Conservation (phyloP, 2,113 vertebrate species). For the Anoplopoma fimbria region DNA sequence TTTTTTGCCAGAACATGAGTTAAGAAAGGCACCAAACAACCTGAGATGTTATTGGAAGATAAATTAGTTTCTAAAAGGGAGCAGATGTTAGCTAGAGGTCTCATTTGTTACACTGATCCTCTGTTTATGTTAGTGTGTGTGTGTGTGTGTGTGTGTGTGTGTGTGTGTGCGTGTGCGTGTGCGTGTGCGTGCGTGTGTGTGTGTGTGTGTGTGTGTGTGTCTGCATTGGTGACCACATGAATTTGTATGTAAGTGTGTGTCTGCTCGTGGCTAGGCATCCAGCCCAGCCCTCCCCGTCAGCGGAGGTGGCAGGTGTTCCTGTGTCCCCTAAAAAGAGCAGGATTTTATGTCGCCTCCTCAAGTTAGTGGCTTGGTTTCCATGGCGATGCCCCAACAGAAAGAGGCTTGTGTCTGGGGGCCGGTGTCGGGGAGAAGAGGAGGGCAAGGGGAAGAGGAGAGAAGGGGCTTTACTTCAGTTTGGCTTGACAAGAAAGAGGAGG, state of each 20-base stretch:
- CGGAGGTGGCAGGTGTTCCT: slow-evolving; percentile 86
- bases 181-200: slow-evolving; percentile 5
- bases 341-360: slow-evolving; percentile 87
- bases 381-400: slow-evolving; percentile 86
- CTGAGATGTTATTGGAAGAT: slow-evolving; percentile 55
- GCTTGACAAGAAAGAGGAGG: slow-evolving; percentile 53
- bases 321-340: slow-evolving; percentile 84
- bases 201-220: slow-evolving; percentile 40
- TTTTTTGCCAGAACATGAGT: slow-evolving; percentile 1
- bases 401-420: slow-evolving; percentile 87
- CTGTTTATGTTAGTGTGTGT: slow-evolving; percentile 42
- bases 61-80: slow-evolving; percentile 58
- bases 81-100: slow-evolving; percentile 75
- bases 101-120: slow-evolving; percentile 70
- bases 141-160: neutral
- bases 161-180: slow-evolving; percentile 4
- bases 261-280: slow-evolving; percentile 63
- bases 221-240: slow-evolving; percentile 32
- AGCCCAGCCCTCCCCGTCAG: slow-evolving; percentile 71
- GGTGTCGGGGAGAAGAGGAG: slow-evolving; percentile 79
- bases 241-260: slow-evolving; percentile 70
- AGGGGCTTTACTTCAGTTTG: slow-evolving; percentile 69
- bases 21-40: slow-evolving; percentile 36
- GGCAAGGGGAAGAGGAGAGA: slow-evolving; percentile 73
- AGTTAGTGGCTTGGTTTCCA: slow-evolving; percentile 87